Evolutionary conservation across 1,140 invertebrate genomes (phyloP).

Genomic region (Drosophila takahashii): DNA sequence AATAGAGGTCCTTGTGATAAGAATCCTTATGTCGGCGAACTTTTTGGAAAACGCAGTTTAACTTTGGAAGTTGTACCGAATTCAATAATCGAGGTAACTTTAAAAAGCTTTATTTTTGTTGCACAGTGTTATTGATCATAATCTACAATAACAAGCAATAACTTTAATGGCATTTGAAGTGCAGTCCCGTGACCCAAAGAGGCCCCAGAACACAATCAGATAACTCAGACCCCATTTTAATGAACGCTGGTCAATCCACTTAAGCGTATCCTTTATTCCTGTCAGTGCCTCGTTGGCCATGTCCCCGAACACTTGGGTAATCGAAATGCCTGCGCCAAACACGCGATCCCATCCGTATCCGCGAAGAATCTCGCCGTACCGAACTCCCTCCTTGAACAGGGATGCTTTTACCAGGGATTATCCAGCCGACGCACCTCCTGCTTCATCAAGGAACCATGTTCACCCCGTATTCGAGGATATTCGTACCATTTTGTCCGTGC

Average conservation of each 20-base stretch:
- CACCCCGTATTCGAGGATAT: constrained; percentile 71
- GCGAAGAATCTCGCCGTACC: constrained; percentile 32
- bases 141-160: too few relatives aligned
- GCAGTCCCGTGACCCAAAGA: constrained; percentile 6
- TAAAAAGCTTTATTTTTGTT: constrained; percentile 4
- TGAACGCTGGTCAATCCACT: constrained; percentile 31
- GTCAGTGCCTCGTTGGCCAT: constrained; percentile 60
- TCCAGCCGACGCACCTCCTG: not conserved
- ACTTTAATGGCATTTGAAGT: constrained; percentile 55
- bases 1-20: too few relatives aligned
- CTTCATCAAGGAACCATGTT: not conserved
- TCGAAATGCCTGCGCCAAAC: constrained; percentile 63
- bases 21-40: too few relatives aligned
- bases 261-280: constrained; percentile 13
- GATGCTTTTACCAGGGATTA: constrained; percentile 49
- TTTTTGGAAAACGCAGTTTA: too few relatives aligned
- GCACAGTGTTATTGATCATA: too few relatives aligned
- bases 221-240: constrained; percentile 28
- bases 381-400: constrained; percentile 6
- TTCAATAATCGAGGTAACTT: too few relatives aligned
- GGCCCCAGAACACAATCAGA: constrained; percentile 40
- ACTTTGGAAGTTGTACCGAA: too few relatives aligned
- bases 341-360: constrained; percentile 27
- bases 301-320: constrained; percentile 72
- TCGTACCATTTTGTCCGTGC: constrained; percentile 56